phyloP scores from a whole-genome alignment of 2,797 vertebrate species.

The Myiotriccus ornatus region DNA sequence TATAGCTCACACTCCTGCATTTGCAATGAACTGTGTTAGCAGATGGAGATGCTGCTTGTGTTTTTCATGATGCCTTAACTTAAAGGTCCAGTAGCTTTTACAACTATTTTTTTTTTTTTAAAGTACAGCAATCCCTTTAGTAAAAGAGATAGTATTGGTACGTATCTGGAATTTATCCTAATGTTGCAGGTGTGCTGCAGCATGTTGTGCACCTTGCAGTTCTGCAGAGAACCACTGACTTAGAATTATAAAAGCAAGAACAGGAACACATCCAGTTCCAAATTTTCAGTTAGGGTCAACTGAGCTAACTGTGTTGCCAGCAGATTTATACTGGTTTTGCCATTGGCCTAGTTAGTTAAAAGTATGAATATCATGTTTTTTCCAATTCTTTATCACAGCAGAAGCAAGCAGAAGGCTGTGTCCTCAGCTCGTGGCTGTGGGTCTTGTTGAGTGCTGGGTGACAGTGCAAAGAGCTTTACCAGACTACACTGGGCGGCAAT shows the following conservation, averaged over 20 bases:
- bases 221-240: not conserved
- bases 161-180: not conserved
- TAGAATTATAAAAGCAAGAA: not conserved
- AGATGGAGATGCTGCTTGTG: not conserved
- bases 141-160: not conserved
- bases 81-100: not conserved
- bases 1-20: not conserved
- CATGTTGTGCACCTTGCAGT: accelerated
- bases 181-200: not conserved
- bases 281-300: not conserved
- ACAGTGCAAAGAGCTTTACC: not conserved
- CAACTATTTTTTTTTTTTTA: not conserved
- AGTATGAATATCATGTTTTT: not conserved
- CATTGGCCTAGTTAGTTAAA: not conserved
- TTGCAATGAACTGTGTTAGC: not conserved
- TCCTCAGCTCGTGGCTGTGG: not conserved
- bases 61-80: not conserved
- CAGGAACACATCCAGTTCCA: not conserved
- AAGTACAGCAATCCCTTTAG: accelerated
- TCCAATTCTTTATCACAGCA: not conserved
- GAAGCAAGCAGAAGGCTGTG: not conserved
- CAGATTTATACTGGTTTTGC: not conserved
- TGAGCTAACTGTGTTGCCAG: not conserved
- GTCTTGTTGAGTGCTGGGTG: not conserved
- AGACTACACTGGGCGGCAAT: accelerated